Percentiles rank a stretch among this genome's conserved stretches.
These are phyloP conservation scores for Leptocoma aspasia DNA, from an alignment of 2,113 vertebrate species.

Conservation along the genomic window DNA sequence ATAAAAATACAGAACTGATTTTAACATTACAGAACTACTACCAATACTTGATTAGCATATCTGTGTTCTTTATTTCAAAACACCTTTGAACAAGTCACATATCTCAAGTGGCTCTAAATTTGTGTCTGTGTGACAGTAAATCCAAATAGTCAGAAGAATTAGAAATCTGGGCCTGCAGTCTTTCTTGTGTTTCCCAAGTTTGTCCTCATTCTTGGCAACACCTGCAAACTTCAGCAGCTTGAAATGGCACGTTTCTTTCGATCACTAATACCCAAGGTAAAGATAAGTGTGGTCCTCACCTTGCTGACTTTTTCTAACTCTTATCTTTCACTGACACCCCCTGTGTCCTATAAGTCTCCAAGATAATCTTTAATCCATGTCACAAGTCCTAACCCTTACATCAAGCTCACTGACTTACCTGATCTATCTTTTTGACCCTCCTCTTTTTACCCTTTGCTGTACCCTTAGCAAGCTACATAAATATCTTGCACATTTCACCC, in stretches of 20 bases:
- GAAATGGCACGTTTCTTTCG: background rate
- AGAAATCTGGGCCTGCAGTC: background rate
- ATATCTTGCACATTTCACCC: background rate
- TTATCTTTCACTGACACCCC: constrained; percentile 20
- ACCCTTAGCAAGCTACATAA: background rate
- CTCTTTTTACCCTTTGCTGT: background rate
- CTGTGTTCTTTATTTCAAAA: background rate
- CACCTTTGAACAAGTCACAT: background rate
- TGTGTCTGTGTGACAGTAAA: background rate
- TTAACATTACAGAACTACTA: background rate
- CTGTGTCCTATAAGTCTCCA: background rate
- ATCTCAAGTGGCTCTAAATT: background rate
- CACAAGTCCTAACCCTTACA: background rate
- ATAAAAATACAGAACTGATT: background rate
- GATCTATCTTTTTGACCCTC: constrained; percentile 17
- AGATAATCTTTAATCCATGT: constrained; percentile 49
- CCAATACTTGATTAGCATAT: background rate
- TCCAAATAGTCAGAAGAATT: background rate
- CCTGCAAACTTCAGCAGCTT: background rate
- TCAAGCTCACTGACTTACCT: background rate
- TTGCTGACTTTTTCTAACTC: background rate
- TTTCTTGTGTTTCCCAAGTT: background rate
- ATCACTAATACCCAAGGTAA: background rate
- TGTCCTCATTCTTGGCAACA: background rate
- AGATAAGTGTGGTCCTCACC: background rate